Conservation (phyloP, 2,888 invertebrate species). For the Trilocha varians region DNA sequence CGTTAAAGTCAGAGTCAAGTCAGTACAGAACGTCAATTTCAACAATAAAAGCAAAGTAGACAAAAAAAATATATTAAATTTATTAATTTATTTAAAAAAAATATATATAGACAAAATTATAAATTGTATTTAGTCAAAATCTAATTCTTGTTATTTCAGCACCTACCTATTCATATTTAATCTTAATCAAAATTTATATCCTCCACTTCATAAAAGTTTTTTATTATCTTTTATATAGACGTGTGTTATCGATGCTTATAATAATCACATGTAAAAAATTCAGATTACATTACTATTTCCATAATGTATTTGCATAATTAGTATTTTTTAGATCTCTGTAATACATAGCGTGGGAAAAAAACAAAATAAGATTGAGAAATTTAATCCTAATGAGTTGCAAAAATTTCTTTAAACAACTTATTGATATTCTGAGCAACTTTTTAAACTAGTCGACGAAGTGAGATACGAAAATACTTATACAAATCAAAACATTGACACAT, state of each 20-base stretch:
- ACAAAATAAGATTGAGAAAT: not conserved
- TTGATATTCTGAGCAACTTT: not conserved
- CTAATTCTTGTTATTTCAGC: not conserved
- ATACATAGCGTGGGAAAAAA: not conserved
- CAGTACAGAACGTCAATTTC: too few species aligned
- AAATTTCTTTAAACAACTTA: not conserved
- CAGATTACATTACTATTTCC: not conserved
- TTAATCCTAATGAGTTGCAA: not conserved
- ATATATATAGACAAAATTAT: not conserved
- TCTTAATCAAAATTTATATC: too few species aligned
- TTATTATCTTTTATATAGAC: not conserved
- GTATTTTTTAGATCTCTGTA: not conserved
- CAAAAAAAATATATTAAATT: too few species aligned
- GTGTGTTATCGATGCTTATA: not conserved
- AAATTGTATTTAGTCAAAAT: not conserved
- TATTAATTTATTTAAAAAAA: not conserved
- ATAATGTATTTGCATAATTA: not conserved
- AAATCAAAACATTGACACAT: slow-evolving; percentile 5
- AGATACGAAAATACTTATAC: slow-evolving; percentile 2
- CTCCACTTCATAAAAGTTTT: too few species aligned
- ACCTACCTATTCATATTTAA: too few species aligned
- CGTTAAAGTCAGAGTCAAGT: too few species aligned
- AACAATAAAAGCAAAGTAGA: too few species aligned
- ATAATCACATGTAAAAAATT: not conserved
- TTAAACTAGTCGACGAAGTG: not conserved